Evolutionary conservation across 2,113 vertebrate genomes (phyloP).

Genomic region (Scopus umbretta): DNA sequence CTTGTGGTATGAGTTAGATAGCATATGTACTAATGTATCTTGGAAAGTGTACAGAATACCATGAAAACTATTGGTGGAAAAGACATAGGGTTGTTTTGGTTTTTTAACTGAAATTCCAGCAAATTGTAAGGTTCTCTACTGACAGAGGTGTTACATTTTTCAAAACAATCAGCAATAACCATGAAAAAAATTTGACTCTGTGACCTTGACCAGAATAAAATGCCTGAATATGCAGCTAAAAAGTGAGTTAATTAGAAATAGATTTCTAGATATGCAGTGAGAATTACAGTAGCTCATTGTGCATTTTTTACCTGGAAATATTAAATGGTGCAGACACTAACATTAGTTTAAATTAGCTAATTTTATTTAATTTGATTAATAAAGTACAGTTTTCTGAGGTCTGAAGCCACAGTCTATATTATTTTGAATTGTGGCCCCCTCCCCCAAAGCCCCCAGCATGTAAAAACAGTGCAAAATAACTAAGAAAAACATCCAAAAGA

Average conservation of each 20-base stretch:
- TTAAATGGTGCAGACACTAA: background rate
- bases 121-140: background rate
- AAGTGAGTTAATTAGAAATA: background rate
- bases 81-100: background rate
- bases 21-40: background rate
- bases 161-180: background rate
- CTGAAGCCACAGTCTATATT: background rate
- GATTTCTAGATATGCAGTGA: background rate
- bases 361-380: background rate
- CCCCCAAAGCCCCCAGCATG: background rate
- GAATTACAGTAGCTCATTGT: background rate
- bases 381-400: background rate
- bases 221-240: background rate
- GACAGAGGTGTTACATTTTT: background rate
- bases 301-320: background rate
- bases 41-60: background rate
- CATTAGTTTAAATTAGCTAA: background rate
- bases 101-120: background rate
- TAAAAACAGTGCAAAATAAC: background rate
- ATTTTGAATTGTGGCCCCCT: background rate
- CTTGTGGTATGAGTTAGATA: background rate
- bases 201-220: background rate
- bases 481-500: background rate
- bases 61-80: background rate
- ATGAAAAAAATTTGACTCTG: background rate